phyloP scores from a whole-genome alignment of 2,113 vertebrate species.

The Ammodytes marinus region DNA sequence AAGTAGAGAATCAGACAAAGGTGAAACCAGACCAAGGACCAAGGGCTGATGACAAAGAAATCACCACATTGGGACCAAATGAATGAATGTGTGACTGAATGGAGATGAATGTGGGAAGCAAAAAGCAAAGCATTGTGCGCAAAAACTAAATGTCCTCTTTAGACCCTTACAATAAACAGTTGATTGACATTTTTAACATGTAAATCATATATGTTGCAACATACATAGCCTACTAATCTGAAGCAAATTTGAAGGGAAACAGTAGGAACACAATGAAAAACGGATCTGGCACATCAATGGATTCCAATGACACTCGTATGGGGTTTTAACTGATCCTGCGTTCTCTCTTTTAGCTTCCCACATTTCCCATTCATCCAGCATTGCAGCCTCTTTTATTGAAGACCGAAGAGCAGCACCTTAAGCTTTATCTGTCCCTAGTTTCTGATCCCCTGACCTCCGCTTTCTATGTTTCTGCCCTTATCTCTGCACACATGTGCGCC shows the following conservation, averaged over 20 bases:
- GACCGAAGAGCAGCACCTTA: constrained; percentile 18
- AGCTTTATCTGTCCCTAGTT: constrained; percentile 21
- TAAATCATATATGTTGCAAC: background rate
- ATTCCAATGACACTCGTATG: constrained; percentile 17
- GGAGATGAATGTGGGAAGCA: background rate
- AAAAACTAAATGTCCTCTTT: constrained; percentile 13
- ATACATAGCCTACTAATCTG: background rate
- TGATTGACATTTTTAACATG: background rate
- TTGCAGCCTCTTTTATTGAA: constrained; percentile 14
- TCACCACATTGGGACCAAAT: constrained; percentile 1
- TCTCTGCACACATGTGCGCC: constrained; percentile 17
- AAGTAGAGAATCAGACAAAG: constrained; percentile 26
- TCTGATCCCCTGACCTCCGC: background rate
- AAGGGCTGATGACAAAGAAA: constrained; percentile 35
- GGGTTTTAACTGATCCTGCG: constrained; percentile 24
- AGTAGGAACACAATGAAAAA: background rate
- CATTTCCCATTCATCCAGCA: constrained; percentile 1
- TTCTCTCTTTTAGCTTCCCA: background rate
- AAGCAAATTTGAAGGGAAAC: background rate
- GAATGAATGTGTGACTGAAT: constrained; percentile 3
- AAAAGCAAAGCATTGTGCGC: background rate
- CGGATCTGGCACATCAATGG: background rate
- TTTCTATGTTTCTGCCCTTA: constrained; percentile 38
- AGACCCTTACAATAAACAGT: background rate
- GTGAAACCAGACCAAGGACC: constrained; percentile 14